Base-by-base conservation (phyloP, 2,797 vertebrate species). In the Sebastes iracundus region DNA sequence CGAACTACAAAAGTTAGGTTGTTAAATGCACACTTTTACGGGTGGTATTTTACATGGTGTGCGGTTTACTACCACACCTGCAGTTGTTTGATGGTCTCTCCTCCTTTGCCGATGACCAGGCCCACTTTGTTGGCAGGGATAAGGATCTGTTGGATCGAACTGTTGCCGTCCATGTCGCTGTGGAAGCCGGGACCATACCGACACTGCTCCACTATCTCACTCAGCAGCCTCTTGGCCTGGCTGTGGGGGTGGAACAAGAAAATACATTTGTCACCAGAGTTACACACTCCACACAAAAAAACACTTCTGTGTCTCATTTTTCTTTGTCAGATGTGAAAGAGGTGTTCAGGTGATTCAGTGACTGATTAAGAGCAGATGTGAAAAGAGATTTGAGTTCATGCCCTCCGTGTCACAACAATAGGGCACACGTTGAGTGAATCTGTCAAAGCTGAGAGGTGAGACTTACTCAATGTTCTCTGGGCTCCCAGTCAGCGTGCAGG, bases 381-480 rank as follows among this genome's bases (percentile, higher is more conserved):
- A 84, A 79, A 81, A 68, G 77, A 87, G 66, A 73, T 77, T 8
- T 0, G 66, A 72, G 86, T 90, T 83, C 68, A 16, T 64, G 75
- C 63, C 78, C 81, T 65, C 38, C 10, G n/a, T 25, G 35, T 75
- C 33, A 20, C 63, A 70, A 87, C 85, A 89, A 91, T 56, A n/a
- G 75, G 69, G 18, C 83, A 85, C 87, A 85, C 77, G 64, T 84
- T 81, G 23, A 78, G 68, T 69, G 28, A 68, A 84, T 74, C 75
- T 56, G 61, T 78, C 46, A 78, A 75, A 80, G 64, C 35, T 53
- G 33, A 80, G 20, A 58, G 55, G 6, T 7, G 33, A 71, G 49
- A 92, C 98, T 99, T 95, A 99, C 98, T 99, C 98, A 56, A 99
- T 99, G 95, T 96, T 99, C 93, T 99, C 99, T 87, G 97, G 98